phyloP scores from a whole-genome alignment of 1,140 invertebrate species.

The Drosophila repletoides region DNA sequence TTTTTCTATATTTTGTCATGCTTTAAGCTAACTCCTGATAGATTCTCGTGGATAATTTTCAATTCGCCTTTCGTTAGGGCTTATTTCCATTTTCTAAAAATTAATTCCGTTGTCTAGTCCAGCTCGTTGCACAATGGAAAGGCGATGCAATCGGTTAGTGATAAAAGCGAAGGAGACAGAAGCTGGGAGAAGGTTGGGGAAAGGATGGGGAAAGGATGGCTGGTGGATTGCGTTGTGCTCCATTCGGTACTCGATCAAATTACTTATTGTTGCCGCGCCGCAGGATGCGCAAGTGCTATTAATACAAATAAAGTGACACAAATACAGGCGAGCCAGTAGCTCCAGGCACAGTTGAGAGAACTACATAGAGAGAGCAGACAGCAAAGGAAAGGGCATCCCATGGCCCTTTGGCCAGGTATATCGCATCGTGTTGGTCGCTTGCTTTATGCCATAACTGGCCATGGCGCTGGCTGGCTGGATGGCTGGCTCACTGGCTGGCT shows the following conservation, averaged over 20 bases:
- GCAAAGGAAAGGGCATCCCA: constrained; percentile 6
- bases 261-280: constrained; percentile 72
- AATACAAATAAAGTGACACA: constrained; percentile 77
- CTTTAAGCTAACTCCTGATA: too few relatives aligned
- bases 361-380: not conserved
- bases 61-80: not conserved
- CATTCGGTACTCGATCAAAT: constrained; percentile 70
- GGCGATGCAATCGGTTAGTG: constrained; percentile 29
- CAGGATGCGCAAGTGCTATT: constrained; percentile 74
- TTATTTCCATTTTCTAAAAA: constrained; percentile 38
- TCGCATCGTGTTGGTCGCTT: constrained; percentile 13
- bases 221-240: constrained; percentile 17
- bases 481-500: too few relatives aligned
- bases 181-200: not conserved
- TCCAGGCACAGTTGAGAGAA: not conserved
- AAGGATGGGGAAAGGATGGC: too few relatives aligned
- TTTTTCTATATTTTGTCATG: too few relatives aligned
- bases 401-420: constrained; percentile 55
- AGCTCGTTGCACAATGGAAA: constrained; percentile 43
- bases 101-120: constrained; percentile 44
- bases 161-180: not conserved
- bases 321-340: constrained; percentile 41
- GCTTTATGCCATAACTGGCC: constrained; percentile 36
- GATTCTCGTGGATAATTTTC: too few relatives aligned
- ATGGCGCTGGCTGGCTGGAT: too few relatives aligned